Percentiles rank a stretch among this genome's conserved stretches.
These are phyloP conservation scores for Psilopsiagon aurifrons DNA, from an alignment of 2,113 vertebrate genomes.

Conservation along the genomic window DNA sequence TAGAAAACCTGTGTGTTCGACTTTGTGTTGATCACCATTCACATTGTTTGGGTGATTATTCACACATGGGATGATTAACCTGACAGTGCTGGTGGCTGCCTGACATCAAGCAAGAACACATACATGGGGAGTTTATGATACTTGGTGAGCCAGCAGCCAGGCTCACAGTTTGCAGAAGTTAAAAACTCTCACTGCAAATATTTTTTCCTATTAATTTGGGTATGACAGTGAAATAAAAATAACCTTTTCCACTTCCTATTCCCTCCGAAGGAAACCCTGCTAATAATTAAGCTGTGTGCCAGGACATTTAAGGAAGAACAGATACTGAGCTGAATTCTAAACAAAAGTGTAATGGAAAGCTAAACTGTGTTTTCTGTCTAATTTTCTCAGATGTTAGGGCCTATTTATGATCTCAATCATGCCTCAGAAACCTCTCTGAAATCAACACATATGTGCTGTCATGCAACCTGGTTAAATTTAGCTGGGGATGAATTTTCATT, in stretches of 20 bases:
- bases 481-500: constrained; percentile 65
- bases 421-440: constrained; percentile 64
- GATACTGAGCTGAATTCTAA: constrained; percentile 51
- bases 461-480: constrained; percentile 70
- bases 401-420: constrained; percentile 69
- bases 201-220: background rate
- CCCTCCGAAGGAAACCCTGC: background rate
- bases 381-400: constrained; percentile 64
- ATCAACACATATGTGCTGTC: constrained; percentile 71
- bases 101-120: background rate
- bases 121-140: background rate
- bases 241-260: background rate
- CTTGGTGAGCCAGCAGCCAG: background rate
- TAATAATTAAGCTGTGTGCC: constrained; percentile 2
- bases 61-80: accelerated
- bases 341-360: background rate
- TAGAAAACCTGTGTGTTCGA: background rate
- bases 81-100: background rate
- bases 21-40: background rate
- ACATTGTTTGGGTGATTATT: background rate
- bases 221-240: background rate
- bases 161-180: background rate
- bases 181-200: background rate
- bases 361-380: constrained; percentile 57
- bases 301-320: constrained; percentile 11